Conservation (phyloP, 2,888 invertebrate genomes). For the Pycnomerus fuliginosus region DNA sequence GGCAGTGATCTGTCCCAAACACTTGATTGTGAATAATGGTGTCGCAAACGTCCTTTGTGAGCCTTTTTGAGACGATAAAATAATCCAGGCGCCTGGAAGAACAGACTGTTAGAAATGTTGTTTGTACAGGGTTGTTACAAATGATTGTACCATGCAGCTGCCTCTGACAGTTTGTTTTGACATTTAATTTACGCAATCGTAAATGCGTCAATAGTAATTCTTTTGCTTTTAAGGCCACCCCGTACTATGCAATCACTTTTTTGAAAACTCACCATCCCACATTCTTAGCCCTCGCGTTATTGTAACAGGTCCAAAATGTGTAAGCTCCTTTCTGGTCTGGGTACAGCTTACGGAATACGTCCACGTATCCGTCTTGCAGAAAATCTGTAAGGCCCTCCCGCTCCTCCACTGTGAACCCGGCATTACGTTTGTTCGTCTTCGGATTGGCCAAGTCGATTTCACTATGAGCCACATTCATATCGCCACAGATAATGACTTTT, state of each 20-base stretch:
- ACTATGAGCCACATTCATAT: constrained; percentile 95
- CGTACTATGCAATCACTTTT: too few species aligned
- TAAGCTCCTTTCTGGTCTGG: constrained; percentile 82
- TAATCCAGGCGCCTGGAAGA: constrained; percentile 89
- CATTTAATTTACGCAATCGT: too few species aligned
- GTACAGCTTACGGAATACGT: constrained; percentile 83
- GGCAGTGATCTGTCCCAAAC: constrained; percentile 96
- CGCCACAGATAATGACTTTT: constrained; percentile 93
- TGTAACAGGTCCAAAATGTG: constrained; percentile 95
- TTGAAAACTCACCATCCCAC: constrained; percentile 95
- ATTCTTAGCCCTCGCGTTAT: constrained; percentile 82
- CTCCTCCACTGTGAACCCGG: constrained; percentile 96
- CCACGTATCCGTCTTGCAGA: constrained; percentile 78
- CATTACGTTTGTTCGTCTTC: constrained; percentile 86
- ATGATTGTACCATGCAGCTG: too few species aligned
- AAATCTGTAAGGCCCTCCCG: constrained; percentile 87
- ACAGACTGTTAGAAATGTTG: too few species aligned
- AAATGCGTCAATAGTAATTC: too few species aligned
- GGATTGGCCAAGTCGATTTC: constrained; percentile 97
- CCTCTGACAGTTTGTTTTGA: too few species aligned
- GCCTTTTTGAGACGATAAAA: constrained; percentile 82
- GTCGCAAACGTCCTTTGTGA: constrained; percentile 79
- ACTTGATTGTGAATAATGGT: constrained; percentile 78
- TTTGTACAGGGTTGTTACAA: too few species aligned
- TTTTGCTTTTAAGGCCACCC: too few species aligned